Evolutionary conservation across 2,797 vertebrate species (phyloP).

Genomic region (Mus minutoides): DNA sequence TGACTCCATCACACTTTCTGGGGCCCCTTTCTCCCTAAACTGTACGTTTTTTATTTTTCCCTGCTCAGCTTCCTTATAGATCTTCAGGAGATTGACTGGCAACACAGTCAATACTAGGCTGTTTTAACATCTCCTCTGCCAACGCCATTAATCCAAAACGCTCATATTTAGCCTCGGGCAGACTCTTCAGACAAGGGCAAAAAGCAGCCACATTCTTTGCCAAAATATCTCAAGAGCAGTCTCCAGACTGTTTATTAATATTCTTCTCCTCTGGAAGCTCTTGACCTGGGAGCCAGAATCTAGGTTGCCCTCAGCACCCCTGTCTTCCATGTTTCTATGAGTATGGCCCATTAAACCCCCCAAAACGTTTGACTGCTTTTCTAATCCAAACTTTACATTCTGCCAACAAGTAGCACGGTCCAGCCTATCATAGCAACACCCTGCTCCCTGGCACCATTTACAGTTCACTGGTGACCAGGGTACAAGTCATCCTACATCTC

Average conservation of each 20-base stretch:
- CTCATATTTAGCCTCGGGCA: neutral
- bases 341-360: neutral
- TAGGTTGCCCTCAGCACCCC: neutral
- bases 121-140: neutral
- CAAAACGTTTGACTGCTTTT: neutral
- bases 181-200: neutral
- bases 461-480: too few relatives aligned
- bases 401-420: neutral
- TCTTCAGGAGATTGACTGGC: neutral
- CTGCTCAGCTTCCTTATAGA: neutral
- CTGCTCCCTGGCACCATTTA: neutral
- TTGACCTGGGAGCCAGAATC: neutral
- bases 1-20: neutral
- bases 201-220: neutral
- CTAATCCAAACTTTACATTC: neutral
- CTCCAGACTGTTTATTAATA: neutral
- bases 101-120: neutral
- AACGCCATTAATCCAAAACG: neutral
- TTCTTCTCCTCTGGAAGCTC: neutral
- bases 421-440: neutral
- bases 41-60: neutral
- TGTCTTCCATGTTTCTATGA: neutral
- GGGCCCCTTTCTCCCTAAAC: neutral
- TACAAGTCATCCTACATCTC: neutral
- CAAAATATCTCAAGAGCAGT: neutral